These are phyloP conservation scores for Loxodonta africana DNA, from an alignment of 2,113 vertebrate genomes.

Conservation along the genomic window DNA sequence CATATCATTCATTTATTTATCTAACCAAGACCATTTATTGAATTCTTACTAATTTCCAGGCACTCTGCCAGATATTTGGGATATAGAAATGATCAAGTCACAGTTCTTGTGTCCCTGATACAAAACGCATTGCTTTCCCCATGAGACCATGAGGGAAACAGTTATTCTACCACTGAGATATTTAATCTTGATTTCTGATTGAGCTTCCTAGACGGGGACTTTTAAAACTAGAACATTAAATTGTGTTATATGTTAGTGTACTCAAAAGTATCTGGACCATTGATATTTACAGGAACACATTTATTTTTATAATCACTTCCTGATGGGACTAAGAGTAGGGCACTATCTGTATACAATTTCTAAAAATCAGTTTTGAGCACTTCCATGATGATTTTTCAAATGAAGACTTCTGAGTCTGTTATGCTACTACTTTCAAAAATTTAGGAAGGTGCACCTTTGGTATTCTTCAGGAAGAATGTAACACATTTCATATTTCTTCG, in stretches of 20 bases:
- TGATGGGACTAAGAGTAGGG: not conserved
- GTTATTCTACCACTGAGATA: not conserved
- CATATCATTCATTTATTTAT: slow-evolving; percentile 22
- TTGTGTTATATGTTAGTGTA: not conserved
- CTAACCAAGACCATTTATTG: not conserved
- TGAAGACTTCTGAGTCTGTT: slow-evolving; percentile 12
- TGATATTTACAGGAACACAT: not conserved
- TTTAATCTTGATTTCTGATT: slow-evolving; percentile 31
- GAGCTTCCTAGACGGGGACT: not conserved
- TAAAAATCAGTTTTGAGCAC: slow-evolving; percentile 19
- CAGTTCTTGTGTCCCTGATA: not conserved
- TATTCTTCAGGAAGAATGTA: slow-evolving; percentile 44
- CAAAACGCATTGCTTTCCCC: not conserved
- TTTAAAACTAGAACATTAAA: slow-evolving; percentile 35
- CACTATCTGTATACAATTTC: not conserved
- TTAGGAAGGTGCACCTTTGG: not conserved
- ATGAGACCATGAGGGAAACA: not conserved
- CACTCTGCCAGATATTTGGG: not conserved
- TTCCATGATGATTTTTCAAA: not conserved
- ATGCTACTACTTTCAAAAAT: slow-evolving; percentile 27
- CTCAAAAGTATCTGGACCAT: not conserved
- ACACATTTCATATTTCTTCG: slow-evolving; percentile 38
- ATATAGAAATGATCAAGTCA: not conserved
- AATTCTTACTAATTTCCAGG: not conserved
- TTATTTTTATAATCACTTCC: not conserved